phyloP scores from a whole-genome alignment of 2,888 invertebrate species.

The Arenicola marina region DNA sequence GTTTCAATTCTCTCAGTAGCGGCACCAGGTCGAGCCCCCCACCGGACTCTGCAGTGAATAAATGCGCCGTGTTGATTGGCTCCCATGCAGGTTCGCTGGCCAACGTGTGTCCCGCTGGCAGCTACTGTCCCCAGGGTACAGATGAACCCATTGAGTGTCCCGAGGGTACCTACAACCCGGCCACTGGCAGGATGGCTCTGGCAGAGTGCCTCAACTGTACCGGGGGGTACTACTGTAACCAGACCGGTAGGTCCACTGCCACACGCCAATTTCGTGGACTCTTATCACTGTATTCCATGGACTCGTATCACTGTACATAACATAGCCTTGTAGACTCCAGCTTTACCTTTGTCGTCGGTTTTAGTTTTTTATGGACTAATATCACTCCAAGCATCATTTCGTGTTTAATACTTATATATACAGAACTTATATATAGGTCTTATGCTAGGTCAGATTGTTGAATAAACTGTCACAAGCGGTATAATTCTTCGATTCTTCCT shows the following conservation, averaged over 20 bases:
- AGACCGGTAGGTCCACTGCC: constrained; percentile 39
- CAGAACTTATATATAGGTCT: no score
- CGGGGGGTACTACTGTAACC: constrained; percentile 54
- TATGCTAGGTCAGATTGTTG: no score
- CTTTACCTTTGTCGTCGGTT: neutral
- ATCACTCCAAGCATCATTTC: no score
- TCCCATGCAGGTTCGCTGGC: constrained; percentile 39
- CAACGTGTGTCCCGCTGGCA: constrained; percentile 51
- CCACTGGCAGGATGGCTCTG: constrained; percentile 35
- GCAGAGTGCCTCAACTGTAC: constrained; percentile 55
- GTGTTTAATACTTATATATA: no score
- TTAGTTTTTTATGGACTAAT: neutral
- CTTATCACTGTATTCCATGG: neutral
- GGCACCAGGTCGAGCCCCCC: no score
- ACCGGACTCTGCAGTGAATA: no score
- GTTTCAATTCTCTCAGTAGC: no score
- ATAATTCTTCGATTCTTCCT: no score
- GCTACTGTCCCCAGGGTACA: constrained; percentile 52
- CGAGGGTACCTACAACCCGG: constrained; percentile 49
- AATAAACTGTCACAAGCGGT: no score
- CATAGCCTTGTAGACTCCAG: neutral
- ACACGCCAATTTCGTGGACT: no score
- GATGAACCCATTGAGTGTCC: constrained; percentile 52
- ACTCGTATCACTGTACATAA: neutral
- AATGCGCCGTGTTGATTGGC: no score